A percentile compares a stretch with the other conserved stretches of the same genome.
These are phyloP conservation scores for Ariolimax columbianus DNA, from an alignment of 2,888 invertebrate genomes.

Conservation along the genomic window DNA sequence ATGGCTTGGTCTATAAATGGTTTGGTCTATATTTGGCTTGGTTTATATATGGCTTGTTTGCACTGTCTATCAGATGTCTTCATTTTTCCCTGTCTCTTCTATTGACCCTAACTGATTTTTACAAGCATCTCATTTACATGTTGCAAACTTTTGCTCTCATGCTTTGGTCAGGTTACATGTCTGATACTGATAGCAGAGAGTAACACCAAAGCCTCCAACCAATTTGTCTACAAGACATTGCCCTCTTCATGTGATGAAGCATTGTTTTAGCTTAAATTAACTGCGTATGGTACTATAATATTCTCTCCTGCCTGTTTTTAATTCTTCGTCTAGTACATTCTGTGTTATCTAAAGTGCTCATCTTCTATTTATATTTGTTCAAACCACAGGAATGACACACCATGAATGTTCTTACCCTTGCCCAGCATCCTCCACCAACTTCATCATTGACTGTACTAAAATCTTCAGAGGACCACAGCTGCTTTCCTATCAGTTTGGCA, in stretches of 20 bases:
- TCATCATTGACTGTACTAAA: slow-evolving; percentile 77
- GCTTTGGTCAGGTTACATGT: no score
- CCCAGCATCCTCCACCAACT: slow-evolving; percentile 78
- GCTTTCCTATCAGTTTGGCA: slow-evolving; percentile 70
- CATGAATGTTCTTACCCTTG: slow-evolving; percentile 67
- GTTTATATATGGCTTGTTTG: no score
- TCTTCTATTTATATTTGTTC: neutral
- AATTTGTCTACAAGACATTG: neutral
- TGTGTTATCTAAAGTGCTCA: neutral
- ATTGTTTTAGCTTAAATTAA: neutral
- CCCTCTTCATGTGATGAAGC: neutral
- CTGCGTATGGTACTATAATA: neutral
- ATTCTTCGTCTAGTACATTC: neutral
- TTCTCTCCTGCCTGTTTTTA: neutral
- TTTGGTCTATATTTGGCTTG: no score
- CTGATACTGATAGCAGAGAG: no score
- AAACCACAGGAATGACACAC: neutral
- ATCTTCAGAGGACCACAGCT: slow-evolving; percentile 79
- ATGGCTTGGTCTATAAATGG: no score
- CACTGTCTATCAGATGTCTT: no score
- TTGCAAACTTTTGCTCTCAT: no score
- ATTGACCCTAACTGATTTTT: no score
- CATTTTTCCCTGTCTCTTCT: no score
- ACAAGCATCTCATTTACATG: no score
- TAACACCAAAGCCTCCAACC: no score